Base-by-base conservation (phyloP, 1,140 invertebrate genomes). In the honey bee (Apis mellifera) region DNA sequence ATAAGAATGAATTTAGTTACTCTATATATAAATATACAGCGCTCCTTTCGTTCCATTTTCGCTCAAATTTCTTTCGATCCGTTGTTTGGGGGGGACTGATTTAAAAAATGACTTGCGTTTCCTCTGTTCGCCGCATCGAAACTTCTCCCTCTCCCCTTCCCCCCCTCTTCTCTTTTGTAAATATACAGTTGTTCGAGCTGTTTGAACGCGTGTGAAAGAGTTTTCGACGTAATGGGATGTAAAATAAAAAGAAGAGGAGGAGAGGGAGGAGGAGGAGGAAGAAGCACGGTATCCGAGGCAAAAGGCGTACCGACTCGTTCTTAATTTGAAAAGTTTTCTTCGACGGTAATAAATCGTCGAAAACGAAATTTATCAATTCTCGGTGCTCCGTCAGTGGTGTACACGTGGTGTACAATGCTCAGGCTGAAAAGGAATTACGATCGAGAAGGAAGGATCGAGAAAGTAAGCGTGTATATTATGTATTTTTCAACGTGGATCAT, bases 401-500 rank as follows among this genome's bases (percentile, higher is more conserved):
- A 19, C 26, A 23, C 5, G 23, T 2, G 23, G 13, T 11, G 13
- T 11, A 26, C 57, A 54, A 66, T 42, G 15, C 23, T 23, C 26
- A 17, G 32, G 19, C 23, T 48, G 15, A 19, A 76, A 12, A 15
- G 62, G 59, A 23, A 66, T 77, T 77, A 77, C 23, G 74, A 66
- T 52, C 74, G 26, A 26, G 62, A n/a, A 55, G 66, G 62, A 42
- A 66, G 62, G 62, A 52, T 66, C 66, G 66, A 54, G 62, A 54
- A 77, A 42, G 32, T 42, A 42, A 42, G 32, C 32, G 7, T 42
- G 32, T 42, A 42, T 42, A 42, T 21, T 55, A 32, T 55, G 50
- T 52, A 50, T 72, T 59, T 59, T n/a, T 21, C 42, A 54, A 48
- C n/a, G 64, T 60, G 74, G 79, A 77, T 85, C 73, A 70, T 32